phyloP scores from a whole-genome alignment of 2,113 vertebrate species.

The Meriones unguiculatus region DNA sequence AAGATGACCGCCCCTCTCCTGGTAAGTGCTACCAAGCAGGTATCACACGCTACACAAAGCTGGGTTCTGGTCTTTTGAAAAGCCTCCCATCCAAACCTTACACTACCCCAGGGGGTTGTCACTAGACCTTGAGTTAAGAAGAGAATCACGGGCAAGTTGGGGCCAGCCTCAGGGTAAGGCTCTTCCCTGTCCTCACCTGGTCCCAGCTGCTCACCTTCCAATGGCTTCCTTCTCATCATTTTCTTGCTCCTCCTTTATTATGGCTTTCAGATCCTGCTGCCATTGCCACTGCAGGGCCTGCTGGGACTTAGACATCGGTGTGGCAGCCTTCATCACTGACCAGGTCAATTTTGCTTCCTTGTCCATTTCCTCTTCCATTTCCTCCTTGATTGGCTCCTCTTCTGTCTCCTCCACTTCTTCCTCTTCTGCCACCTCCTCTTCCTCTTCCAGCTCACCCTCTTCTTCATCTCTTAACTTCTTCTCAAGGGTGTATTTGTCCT shows the following conservation, averaged over 20 bases:
- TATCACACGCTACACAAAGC: not conserved
- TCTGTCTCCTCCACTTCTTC: conserved; percentile 47
- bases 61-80: not conserved
- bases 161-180: rapidly evolving
- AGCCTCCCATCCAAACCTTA: not conserved
- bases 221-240: conserved; percentile 82
- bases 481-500: not conserved
- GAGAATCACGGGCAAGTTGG: not conserved
- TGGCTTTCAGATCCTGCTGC: conserved; percentile 4
- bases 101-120: not conserved
- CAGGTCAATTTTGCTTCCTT: conserved; percentile 1
- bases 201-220: conserved; percentile 83
- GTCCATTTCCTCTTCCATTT: not conserved
- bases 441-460: not conserved
- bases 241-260: conserved; percentile 62
- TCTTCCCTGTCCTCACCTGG: not conserved
- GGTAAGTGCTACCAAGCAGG: not conserved
- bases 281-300: conserved; percentile 31
- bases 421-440: not conserved
- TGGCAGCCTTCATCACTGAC: not conserved
- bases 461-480: not conserved
- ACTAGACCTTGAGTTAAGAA: not conserved
- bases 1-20: not conserved
- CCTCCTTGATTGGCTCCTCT: not conserved
- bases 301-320: not conserved